Base-by-base conservation (phyloP, 2,113 vertebrate genomes). In the Reinhardtius hippoglossoides region DNA sequence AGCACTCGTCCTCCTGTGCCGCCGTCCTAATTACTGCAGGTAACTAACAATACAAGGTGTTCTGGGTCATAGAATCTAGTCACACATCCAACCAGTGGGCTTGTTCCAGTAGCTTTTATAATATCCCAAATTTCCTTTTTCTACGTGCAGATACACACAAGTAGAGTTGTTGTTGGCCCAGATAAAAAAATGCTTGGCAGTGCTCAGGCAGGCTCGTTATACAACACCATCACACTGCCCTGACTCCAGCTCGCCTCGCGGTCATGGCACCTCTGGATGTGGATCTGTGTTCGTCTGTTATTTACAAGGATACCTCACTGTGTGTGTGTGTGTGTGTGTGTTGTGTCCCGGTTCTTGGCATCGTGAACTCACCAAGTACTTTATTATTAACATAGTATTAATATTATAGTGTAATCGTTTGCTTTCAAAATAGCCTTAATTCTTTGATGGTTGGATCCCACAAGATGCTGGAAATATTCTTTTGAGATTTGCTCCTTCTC, bases 181-280 rank as follows among this genome's bases (percentile, higher is more conserved):
- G 76, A 78, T 81, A 74, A 78, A 87, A 87, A 84, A 52, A 35
- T 57, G 77, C 83, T 78, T 46, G 61, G 57, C 67, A 13, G 40
- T 3, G 40, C 40, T 42, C 40, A 12, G 40, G 40, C 71, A 60
- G 66, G 5, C 68, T 4, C 4, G 57, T 91, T 90, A 85, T 73
- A 68, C 84, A 91, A 90, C 76, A 66, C 60, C 73, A 55, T 72
- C 71, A 67, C 66, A 74, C 69, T 83, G 68, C 64, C 66, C 21
- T 54, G 52, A 71, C 81, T 78, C 60, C 15, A n/a, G 44, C 75
- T 42, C 71, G 55, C 58, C 76, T 72, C 68, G 67, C 76, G 78
- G 35, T 76, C 65, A 78, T 62, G 67, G 57, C 72, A 76, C 66
- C 74, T 57, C 71, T 76, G 72, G 64, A 68, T 80, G 37, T 71